phyloP scores from a whole-genome alignment of 2,113 vertebrate genomes.

The Dendropsophus ebraccatus region DNA sequence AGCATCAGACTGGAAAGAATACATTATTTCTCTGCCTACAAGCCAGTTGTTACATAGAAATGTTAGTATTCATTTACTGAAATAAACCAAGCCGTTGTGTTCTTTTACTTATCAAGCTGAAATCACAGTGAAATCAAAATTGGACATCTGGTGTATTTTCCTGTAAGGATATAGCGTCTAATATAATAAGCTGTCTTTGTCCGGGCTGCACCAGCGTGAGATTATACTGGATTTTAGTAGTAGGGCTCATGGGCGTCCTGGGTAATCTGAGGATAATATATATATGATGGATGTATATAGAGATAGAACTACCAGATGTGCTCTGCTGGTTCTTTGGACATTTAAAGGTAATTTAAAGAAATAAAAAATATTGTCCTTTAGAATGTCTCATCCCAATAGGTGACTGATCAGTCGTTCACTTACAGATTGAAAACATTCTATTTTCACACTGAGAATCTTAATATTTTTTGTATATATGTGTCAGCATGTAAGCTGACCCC shows the following conservation, averaged over 20 bases:
- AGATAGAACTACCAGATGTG: background rate
- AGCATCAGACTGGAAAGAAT: background rate
- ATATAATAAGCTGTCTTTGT: slow-evolving; percentile 51
- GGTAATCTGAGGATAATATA: slow-evolving; percentile 54
- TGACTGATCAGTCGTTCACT: too few relatives aligned
- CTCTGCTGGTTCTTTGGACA: background rate
- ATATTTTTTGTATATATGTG: too few relatives aligned
- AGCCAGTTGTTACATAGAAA: background rate
- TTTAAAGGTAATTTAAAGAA: background rate
- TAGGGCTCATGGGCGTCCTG: background rate
- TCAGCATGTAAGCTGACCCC: too few relatives aligned
- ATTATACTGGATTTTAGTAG: slow-evolving; percentile 50
- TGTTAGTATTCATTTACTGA: background rate
- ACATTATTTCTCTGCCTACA: background rate
- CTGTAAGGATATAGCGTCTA: slow-evolving; percentile 21
- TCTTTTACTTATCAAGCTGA: background rate
- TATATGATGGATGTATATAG: slow-evolving; percentile 27
- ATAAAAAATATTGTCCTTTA: background rate
- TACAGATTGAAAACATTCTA: too few relatives aligned
- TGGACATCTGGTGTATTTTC: slow-evolving; percentile 49
- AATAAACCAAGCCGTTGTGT: slow-evolving; percentile 17
- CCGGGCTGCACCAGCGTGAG: slow-evolving; percentile 18
- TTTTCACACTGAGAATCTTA: too few relatives aligned
- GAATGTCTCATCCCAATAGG: background rate
- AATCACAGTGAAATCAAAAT: background rate